Base-by-base conservation (phyloP, 2,888 invertebrate genomes). In the Drosophila buzzatii region DNA sequence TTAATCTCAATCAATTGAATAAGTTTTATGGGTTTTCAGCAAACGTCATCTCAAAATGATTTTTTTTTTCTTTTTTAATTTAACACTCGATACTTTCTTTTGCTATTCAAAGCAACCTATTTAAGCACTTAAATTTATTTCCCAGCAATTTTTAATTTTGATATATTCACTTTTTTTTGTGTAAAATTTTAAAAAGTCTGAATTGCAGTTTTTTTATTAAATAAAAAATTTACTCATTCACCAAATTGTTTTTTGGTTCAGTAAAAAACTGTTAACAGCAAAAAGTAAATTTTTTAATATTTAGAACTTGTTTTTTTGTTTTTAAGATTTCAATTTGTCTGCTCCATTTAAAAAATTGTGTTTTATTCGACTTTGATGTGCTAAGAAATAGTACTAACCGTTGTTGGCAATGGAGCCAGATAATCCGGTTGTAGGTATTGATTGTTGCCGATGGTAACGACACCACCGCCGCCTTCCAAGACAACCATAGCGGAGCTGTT, bases 391-490 rank as follows among this genome's bases (percentile, higher is more conserved):
- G 56, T 83, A 95, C 98, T 96, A 95, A 98, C 98, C 96, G 98
- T 97, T 77, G 98, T 97, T 80, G 98, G 97, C 93, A 98, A 95
- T 85, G 98, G 98, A 85, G 98, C 97, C 91, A 99, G 95, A 94
- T 98, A 98, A 95, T 99, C 99, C 94, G 98, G 98, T 93, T 98
- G 97, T 88, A 99, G 94, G 94, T 99, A 99, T 94, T 98, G 98
- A 94, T 98, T 98, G 91, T 96, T 97, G 93, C 97, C 96, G 90
- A 96, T 95, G 92, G 97, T 96, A 94, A 97, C 95, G 95, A 98
- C 96, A 94, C 96, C 96, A 94, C 96, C 96, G 94, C 97, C 96
- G 94, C 97, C 96, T 95, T 97, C 97, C 94, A 97, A 95, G 93
- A 97, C 97, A 94, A 97, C 97, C 97, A 97, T 97, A 70, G 75